Conservation (phyloP, 2,113 vertebrate genomes). For the Apodemus speciosus region DNA sequence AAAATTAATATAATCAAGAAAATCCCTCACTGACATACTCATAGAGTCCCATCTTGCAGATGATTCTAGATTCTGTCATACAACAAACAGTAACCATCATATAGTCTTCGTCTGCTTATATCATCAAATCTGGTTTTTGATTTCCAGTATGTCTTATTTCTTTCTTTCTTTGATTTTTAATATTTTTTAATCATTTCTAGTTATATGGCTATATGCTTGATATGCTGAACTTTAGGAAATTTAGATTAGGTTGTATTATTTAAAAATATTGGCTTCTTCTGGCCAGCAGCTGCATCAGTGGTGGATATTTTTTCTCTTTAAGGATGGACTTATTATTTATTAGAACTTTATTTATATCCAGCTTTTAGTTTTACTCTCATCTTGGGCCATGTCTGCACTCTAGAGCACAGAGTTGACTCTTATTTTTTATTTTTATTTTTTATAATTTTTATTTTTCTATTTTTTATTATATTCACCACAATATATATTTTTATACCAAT, state of each 20-base stretch:
- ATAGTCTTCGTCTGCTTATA: slow-evolving; percentile 9
- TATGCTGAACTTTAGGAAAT: neutral
- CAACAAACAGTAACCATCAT: neutral
- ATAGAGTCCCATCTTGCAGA: neutral
- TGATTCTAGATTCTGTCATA: neutral
- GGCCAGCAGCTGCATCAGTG: neutral
- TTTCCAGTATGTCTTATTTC: neutral
- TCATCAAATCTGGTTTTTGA: neutral
- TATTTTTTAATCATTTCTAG: neutral
- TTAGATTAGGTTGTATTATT: slow-evolving; percentile 1
- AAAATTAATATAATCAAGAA: neutral
- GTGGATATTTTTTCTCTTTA: neutral
- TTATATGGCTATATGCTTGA: neutral
- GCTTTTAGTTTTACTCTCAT: neutral
- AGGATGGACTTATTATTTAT: neutral
- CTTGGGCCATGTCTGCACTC: neutral
- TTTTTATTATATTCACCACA: no score
- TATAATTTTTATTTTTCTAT: no score
- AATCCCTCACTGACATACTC: neutral
- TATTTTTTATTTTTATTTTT: neutral
- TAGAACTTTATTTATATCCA: neutral
- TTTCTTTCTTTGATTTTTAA: no score
- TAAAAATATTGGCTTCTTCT: neutral
- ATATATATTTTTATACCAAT: no score
- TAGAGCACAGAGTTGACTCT: neutral